Base-by-base conservation (phyloP, 2,888 invertebrate species). In the Drosophila sordidula region DNA sequence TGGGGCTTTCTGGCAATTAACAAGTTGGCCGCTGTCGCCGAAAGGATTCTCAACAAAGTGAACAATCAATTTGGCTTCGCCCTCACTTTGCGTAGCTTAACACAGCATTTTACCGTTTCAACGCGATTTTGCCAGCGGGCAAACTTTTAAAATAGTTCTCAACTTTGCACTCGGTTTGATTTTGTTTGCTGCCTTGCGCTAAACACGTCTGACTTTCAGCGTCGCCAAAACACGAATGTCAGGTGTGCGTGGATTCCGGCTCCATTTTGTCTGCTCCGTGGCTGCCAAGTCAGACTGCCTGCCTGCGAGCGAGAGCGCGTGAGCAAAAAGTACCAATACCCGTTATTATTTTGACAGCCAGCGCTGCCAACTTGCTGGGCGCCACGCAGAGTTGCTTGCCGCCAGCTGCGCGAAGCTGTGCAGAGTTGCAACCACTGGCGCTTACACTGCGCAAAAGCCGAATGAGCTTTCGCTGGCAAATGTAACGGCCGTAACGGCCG, bases 201-300 rank as follows among this genome's bases (percentile, higher is more conserved):
- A 77, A 82, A 89, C 88, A 85, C 85, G 89, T 89, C 85, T 82
- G 87, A 88, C 89, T 86, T 82, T 66, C 86, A 89, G 79, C 86
- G 77, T 87, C 75, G 85, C 89, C 85, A 86, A 89, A 86, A 86
- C 89, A 86, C 86, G 89, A 86, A 86, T 91, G 90, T 83, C 91
- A 90, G 89, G 90, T 89, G 83, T 84, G 85, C 87, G 70, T 78
- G 65, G 61, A 84, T 80, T 87, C 84, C 88, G 89, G 88, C 84
- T 85, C 70, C 75, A 70, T 69, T 77, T 75, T 61, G 68, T 75
- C 68, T 77, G 78, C 72, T 80, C 61, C 64, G 57, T 67, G 52
- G 42, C 44, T 67, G 63, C 58, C 26, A 64, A 38, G 26, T 51
- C 58, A 46, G 61, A 61, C 50, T 14, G 49, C 38, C 32, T 29